These are phyloP conservation scores for Xestia sexstrigata DNA, from an alignment of 2,888 invertebrate genomes.

Conservation along the genomic window DNA sequence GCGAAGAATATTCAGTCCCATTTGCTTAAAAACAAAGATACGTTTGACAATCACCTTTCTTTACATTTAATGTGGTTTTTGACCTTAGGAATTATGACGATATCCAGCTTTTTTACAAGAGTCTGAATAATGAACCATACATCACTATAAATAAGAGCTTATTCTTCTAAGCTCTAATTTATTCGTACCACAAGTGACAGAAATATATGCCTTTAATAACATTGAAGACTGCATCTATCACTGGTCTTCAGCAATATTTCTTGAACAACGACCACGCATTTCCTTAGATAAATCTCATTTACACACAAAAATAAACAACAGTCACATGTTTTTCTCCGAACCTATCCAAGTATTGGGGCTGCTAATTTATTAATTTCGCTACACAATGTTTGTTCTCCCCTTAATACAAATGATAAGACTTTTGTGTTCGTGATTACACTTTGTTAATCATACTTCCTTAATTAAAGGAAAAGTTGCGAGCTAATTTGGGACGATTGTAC, in stretches of 20 bases:
- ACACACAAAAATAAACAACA: constrained; percentile 56
- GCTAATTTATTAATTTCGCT: constrained; percentile 63
- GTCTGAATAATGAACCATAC: neutral
- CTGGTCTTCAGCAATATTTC: constrained; percentile 27
- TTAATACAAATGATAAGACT: constrained; percentile 85
- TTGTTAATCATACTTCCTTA: constrained; percentile 90
- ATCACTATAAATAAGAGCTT: neutral
- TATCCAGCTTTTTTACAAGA: neutral
- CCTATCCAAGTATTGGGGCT: constrained; percentile 31
- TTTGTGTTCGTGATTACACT: constrained; percentile 89
- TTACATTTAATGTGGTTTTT: neutral
- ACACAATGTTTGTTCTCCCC: constrained; percentile 61
- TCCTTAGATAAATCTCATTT: constrained; percentile 59
- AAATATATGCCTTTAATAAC: constrained; percentile 32
- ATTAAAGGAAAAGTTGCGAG: constrained; percentile 87
- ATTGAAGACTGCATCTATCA: constrained; percentile 45
- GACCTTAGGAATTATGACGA: neutral
- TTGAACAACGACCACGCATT: constrained; percentile 56
- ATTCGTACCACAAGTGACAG: constrained; percentile 31
- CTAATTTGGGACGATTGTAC: constrained; percentile 85
- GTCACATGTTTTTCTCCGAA: constrained; percentile 32
- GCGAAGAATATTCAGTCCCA: neutral
- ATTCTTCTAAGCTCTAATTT: constrained; percentile 4
- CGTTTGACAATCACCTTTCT: neutral
- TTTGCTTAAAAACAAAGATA: neutral